Base-by-base conservation (phyloP, 2,113 vertebrate species). In the Donacobius atricapilla region DNA sequence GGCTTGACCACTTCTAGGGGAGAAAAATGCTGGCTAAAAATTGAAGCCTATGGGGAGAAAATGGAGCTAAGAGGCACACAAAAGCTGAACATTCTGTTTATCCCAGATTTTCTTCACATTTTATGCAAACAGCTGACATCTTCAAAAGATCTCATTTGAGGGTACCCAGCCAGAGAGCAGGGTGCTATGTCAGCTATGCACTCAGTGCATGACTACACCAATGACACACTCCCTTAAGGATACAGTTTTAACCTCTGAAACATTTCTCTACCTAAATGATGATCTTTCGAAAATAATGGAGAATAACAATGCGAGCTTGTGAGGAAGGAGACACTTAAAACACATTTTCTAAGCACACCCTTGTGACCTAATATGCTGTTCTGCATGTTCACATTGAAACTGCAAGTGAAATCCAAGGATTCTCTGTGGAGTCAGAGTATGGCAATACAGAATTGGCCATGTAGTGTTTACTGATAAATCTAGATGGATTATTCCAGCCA, bases 101-200 rank as follows among this genome's bases (percentile, higher is more conserved):
- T 63, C 60, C 53, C 78, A 81, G 71, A 71, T 92, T 88, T 86
- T 54, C 56, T 72, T 27, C 45, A 90, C 45, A 57, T 88, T 96
- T 91, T 78, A 58, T 72, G 50, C 65, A 71, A 94, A 72, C 21
- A 75, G 44, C 44, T 75, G 83, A 80, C 75, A 77, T 61, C 37
- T 91, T 86, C 94, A 50, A 69, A 93, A 91, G 80, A 79, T 48
- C 66, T 91, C 66, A 70, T 72, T 45, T 79, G 73, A 89, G 93
- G 54, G 28, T 79, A 54, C 42, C 70, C 90, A 86, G 75, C 15
- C 66, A 85, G 68, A 83, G 56, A 73, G 45, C 44, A 73, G 82
- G 48, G 56, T 57, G 80, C 42, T 63, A 30, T 4, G 12, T 54
- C 35, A 75, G 54, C 50, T 54, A 13, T 8, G 27, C 54, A 61